Evolutionary conservation across 1,140 invertebrate genomes (phyloP).

Genomic region (Olivierus martensii): DNA sequence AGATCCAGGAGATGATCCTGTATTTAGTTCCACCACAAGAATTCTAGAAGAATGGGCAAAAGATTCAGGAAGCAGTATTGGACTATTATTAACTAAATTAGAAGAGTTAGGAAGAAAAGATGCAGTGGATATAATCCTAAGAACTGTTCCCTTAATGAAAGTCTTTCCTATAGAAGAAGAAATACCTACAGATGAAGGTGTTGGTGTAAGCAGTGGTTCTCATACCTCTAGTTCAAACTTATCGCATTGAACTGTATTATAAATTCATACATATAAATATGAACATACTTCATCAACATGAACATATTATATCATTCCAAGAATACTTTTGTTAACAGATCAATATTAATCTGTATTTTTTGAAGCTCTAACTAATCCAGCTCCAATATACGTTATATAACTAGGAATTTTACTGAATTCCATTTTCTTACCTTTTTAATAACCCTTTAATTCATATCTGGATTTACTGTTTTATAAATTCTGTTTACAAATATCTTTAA

Average conservation of each 20-base stretch:
- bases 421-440: too few relatives aligned
- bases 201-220: conserved; percentile 10
- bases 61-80: conserved; percentile 31
- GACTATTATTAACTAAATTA: conserved; percentile 35
- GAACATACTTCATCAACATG: too few relatives aligned
- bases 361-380: too few relatives aligned
- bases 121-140: conserved; percentile 35
- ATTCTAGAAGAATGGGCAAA: conserved; percentile 37
- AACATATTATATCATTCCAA: too few relatives aligned
- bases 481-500: too few relatives aligned
- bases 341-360: too few relatives aligned
- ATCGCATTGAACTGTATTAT: neutral
- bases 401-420: too few relatives aligned
- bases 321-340: too few relatives aligned
- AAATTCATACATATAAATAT: too few relatives aligned
- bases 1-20: conserved; percentile 30
- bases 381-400: too few relatives aligned
- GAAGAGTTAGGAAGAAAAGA: conserved; percentile 38
- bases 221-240: conserved; percentile 15
- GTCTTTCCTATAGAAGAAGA: conserved; percentile 15
- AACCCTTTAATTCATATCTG: too few relatives aligned
- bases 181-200: conserved; percentile 9
- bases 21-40: conserved; percentile 34
- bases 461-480: too few relatives aligned
- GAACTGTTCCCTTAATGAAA: conserved; percentile 33